Base-by-base conservation (phyloP, 2,113 vertebrate genomes). In the Beaufortia kweichowensis region DNA sequence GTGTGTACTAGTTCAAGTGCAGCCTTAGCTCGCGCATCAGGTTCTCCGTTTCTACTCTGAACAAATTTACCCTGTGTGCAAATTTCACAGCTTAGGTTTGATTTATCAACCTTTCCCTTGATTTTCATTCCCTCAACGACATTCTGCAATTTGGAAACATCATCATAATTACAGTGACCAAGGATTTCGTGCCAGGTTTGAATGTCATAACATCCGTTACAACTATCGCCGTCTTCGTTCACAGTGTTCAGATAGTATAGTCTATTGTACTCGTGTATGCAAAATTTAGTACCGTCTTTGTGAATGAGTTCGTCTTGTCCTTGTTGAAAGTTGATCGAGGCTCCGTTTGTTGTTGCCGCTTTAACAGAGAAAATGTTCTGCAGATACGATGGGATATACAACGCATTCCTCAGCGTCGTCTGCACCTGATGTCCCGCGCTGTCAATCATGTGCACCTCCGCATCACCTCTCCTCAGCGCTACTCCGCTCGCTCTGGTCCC, bases 151-250 rank as follows among this genome's bases (percentile, higher is more conserved):
- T 73, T 73, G 3, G 15, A 26, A 60, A 73, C 21, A 56, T 73
- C 70, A 33, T 57, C 48, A 60, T 39, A 73, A 17, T 60, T 73
- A 17, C 70, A 73, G 55, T 73, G 53, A 6, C 70, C 55, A 14
- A 73, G 39, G 19, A 59, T 73, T 33, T 73, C 70, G 12, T 64
- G 57, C 72, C 72, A 75, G 6, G 59, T 75, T 46, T 75, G 59
- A 50, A 75, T 31, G 7, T 75, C 59, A 75, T 63, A 61, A 61
- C 72, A 62, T 78, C 41, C n/a, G n/a, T n/a, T n/a, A n/a, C n/a
- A n/a, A n/a, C n/a, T n/a, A n/a, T n/a, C n/a, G n/a, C n/a, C n/a
- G n/a, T n/a, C n/a, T n/a, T n/a, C n/a, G n/a, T n/a, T n/a, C 57
- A 48, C 43, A 14, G 63, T 66, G 19, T 43, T 7, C 63, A 66